A percentile compares a stretch with the other conserved stretches of the same genome.
Evolutionary conservation across 2,888 invertebrate genomes (phyloP).

Genomic region (Macaria notata): DNA sequence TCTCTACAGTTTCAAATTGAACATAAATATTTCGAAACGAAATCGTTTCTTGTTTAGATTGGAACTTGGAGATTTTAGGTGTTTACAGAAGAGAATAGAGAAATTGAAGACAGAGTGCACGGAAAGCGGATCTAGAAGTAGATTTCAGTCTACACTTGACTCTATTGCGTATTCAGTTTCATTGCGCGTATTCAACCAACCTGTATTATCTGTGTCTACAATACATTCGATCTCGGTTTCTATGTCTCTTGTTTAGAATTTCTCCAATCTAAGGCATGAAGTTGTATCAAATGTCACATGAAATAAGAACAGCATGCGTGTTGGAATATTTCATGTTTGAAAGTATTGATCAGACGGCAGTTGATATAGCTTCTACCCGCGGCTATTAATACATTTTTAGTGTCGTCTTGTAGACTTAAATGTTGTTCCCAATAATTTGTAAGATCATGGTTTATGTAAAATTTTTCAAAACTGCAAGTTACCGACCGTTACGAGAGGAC

Average conservation of each 20-base stretch:
- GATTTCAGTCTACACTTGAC: no score
- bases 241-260: no score
- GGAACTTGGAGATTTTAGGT: constrained; percentile 10
- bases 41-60: constrained; percentile 7
- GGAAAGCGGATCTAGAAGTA: background rate
- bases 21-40: constrained; percentile 12
- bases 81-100: no score
- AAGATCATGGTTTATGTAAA: constrained; percentile 59
- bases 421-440: constrained; percentile 80
- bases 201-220: no score
- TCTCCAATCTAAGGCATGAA: constrained; percentile 2
- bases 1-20: constrained; percentile 4
- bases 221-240: no score
- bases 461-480: constrained; percentile 54
- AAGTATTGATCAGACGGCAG: constrained; percentile 1
- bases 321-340: constrained; percentile 3
- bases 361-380: constrained; percentile 28
- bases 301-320: constrained; percentile 5
- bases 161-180: no score
- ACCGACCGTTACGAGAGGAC: constrained; percentile 21
- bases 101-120: background rate
- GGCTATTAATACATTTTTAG: constrained; percentile 55
- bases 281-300: constrained; percentile 27
- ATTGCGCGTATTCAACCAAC: no score
- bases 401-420: constrained; percentile 68